A percentile compares a stretch with the other conserved stretches of the same genome.
Evolutionary conservation across 2,113 vertebrate species (phyloP).

Genomic region (Cryptotis parvus): DNA sequence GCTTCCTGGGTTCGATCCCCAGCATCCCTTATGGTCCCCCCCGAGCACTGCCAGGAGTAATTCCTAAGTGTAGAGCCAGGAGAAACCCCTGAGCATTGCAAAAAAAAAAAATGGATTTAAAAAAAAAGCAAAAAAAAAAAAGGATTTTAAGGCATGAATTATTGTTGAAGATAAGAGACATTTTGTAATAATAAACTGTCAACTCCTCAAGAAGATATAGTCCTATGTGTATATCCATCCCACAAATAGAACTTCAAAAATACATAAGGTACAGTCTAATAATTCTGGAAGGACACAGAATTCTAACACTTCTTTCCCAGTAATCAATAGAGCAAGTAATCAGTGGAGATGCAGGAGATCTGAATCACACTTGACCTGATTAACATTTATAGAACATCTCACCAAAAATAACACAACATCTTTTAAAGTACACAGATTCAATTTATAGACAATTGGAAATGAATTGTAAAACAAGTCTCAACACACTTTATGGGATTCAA

Average conservation of each 20-base stretch:
- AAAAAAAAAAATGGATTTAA: no score
- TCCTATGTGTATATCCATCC: background rate
- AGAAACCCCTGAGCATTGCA: no score
- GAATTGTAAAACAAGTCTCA: background rate
- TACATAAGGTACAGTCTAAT: background rate
- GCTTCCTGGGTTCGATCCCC: no score
- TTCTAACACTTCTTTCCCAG: background rate
- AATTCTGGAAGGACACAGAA: background rate
- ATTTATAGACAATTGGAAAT: background rate
- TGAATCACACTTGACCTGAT: background rate
- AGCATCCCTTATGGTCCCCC: no score
- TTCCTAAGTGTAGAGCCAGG: no score
- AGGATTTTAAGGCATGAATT: background rate
- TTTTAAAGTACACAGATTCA: slow-evolving; percentile 1
- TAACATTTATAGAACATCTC: slow-evolving; percentile 7
- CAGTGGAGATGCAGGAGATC: background rate
- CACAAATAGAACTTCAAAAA: background rate
- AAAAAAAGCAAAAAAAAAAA: no score
- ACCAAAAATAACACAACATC: background rate
- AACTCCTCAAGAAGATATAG: slow-evolving; percentile 10
- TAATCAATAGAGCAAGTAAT: background rate
- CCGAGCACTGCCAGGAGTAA: no score
- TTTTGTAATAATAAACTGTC: slow-evolving; percentile 9
- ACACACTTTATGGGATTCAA: background rate
- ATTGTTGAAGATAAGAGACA: slow-evolving; percentile 4